Evolutionary conservation across 1,140 invertebrate genomes (phyloP), one percentile per base, ranked within the genome.

Genomic region (Agrilus planipennis): DNA sequence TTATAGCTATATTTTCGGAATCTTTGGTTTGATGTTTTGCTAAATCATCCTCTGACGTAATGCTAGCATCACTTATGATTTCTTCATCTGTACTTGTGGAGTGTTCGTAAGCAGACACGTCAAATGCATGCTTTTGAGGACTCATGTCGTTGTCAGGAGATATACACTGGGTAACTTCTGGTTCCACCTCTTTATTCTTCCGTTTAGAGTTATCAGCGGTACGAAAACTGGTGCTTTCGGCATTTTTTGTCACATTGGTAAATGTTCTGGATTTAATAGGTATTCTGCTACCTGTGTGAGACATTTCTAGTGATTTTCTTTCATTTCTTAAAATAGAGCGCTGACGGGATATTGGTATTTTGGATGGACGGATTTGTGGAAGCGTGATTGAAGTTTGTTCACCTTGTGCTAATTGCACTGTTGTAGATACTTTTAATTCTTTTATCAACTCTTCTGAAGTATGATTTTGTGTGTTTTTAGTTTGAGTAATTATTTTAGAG

Each of bases 331-430:
- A 45, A 10, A 56, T 41, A 6, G 51, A 55, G 36, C 46, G 52
- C 40, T 60, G 53, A 22, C 52, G 25, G 4, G 51, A 51, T 34
- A 61, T 46, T 23, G 59, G 59, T 38, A 61, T 61, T 47, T 46
- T 58, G 3, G 58, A 61, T 27, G 49, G 49, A 43, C 41, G 44
- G 35, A 47, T 55, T 15, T 35, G 30, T 30, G 40, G 23, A 25
- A 34, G 30, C 4, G 34, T 34, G 28, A 54, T 41, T 36, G 43
- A 47, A 2, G 25, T 51, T 52, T 51, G 46, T 23, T 48, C 45
- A 40, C 53, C 53, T 51, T 57, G 56, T n/a, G 54, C 36, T 18
- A 57, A 47, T 50, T 58, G 53, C 7, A 57, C 47, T 38, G 50
- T 58, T 7, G 56, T 54, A 10, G 51, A 49, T n/a, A 34, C 39